Evolutionary conservation across 2,888 invertebrate species (phyloP).

Genomic region (Labia minor): DNA sequence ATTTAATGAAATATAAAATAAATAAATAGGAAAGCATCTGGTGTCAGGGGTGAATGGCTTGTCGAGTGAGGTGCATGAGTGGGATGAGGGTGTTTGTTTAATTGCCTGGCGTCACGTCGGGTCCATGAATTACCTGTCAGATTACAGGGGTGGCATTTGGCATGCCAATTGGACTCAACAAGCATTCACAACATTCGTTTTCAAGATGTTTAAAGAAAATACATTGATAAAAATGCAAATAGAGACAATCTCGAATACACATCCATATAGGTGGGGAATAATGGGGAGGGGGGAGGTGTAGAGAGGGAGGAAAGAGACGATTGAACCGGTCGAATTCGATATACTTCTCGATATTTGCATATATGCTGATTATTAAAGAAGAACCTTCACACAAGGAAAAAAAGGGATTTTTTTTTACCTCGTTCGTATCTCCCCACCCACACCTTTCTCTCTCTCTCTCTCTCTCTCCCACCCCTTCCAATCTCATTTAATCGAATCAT

Average conservation of each 20-base stretch:
- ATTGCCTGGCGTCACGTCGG: background rate
- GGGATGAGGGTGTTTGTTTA: background rate
- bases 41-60: too few species aligned
- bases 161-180: constrained; percentile 1
- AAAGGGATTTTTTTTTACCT: background rate
- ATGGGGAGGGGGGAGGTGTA: too few species aligned
- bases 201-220: background rate
- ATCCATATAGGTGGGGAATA: background rate
- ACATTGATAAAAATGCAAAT: constrained; percentile 13
- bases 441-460: background rate
- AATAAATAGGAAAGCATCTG: background rate
- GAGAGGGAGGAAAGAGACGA: too few species aligned
- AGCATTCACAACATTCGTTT: background rate
- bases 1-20: background rate
- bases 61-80: background rate
- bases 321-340: too few species aligned
- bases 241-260: background rate
- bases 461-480: background rate
- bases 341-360: background rate
- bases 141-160: background rate
- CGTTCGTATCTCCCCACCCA: background rate
- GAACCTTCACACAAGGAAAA: background rate
- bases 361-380: constrained; percentile 7
- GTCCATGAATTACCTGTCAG: constrained; percentile 7
- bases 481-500: background rate